Percentiles rank a stretch among this genome's conserved stretches.
Evolutionary conservation across 2,888 invertebrate species (phyloP).

Genomic region (Drosophila pseudotalamancana): DNA sequence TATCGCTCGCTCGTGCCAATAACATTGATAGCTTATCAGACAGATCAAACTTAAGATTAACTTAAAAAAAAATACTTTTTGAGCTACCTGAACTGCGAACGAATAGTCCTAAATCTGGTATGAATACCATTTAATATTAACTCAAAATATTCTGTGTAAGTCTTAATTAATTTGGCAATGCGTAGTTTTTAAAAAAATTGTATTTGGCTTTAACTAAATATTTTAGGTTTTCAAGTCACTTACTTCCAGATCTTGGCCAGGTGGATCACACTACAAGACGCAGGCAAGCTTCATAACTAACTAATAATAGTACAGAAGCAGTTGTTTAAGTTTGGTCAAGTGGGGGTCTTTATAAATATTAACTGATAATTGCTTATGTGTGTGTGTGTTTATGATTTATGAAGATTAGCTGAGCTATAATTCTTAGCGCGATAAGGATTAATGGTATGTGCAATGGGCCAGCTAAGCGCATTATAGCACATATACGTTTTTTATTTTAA

Average conservation of each 20-base stretch:
- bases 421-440: slow-evolving; percentile 65
- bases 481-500: neutral
- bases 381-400: slow-evolving; percentile 7
- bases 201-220: too few relatives aligned
- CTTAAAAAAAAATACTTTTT: neutral
- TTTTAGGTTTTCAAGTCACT: slow-evolving; percentile 1
- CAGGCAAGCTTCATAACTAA: slow-evolving; percentile 35
- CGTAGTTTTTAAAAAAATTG: too few relatives aligned
- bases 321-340: slow-evolving; percentile 28
- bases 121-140: too few relatives aligned
- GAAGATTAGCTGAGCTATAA: slow-evolving; percentile 59
- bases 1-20: slow-evolving; percentile 3
- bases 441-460: slow-evolving; percentile 25
- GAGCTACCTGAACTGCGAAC: neutral
- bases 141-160: too few relatives aligned
- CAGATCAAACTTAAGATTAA: slow-evolving; percentile 39
- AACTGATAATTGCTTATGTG: slow-evolving; percentile 45
- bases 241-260: slow-evolving; percentile 13
- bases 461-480: neutral
- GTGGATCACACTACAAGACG: slow-evolving; percentile 22
- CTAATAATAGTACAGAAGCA: slow-evolving; percentile 18
- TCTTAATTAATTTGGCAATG: too few relatives aligned
- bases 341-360: slow-evolving; percentile 60
- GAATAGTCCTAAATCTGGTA: too few relatives aligned
- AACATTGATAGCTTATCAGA: slow-evolving; percentile 58